Evolutionary conservation across 2,113 vertebrate genomes (phyloP).

Genomic region (Talpa occidentalis): DNA sequence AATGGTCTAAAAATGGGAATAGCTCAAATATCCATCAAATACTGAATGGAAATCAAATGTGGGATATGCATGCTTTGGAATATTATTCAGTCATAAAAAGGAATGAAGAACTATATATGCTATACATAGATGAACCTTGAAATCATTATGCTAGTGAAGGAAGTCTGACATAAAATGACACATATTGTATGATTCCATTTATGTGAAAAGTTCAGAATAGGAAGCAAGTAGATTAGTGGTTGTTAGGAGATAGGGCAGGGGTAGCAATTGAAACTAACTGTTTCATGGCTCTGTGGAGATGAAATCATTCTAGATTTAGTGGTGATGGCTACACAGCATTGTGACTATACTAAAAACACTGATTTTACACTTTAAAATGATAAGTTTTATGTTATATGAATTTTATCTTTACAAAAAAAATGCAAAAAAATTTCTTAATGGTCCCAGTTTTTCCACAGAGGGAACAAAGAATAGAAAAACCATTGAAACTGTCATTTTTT

Average conservation of each 20-base stretch:
- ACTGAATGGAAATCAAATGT: background rate
- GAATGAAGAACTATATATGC: background rate
- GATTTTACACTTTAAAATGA: conserved; percentile 20
- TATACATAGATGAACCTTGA: background rate
- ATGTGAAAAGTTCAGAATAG: background rate
- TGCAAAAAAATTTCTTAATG: background rate
- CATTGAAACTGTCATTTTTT: background rate
- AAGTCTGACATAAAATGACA: background rate
- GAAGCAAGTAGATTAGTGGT: conserved; percentile 15
- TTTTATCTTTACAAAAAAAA: conserved; percentile 37
- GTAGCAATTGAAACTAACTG: background rate
- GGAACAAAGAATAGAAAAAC: conserved; percentile 17
- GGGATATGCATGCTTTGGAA: background rate
- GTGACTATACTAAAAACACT: conserved; percentile 14
- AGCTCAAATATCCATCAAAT: background rate
- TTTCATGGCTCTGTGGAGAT: background rate
- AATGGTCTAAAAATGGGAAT: background rate
- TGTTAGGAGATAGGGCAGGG: background rate
- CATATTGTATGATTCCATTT: background rate
- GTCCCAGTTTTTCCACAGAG: background rate
- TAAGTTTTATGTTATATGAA: background rate
- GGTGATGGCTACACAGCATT: background rate
- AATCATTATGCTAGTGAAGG: background rate
- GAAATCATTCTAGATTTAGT: conserved; percentile 29
- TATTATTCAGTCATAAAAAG: conserved; percentile 47